phyloP scores from a whole-genome alignment of 2,113 vertebrate genomes.

The Callionymus lyra region DNA sequence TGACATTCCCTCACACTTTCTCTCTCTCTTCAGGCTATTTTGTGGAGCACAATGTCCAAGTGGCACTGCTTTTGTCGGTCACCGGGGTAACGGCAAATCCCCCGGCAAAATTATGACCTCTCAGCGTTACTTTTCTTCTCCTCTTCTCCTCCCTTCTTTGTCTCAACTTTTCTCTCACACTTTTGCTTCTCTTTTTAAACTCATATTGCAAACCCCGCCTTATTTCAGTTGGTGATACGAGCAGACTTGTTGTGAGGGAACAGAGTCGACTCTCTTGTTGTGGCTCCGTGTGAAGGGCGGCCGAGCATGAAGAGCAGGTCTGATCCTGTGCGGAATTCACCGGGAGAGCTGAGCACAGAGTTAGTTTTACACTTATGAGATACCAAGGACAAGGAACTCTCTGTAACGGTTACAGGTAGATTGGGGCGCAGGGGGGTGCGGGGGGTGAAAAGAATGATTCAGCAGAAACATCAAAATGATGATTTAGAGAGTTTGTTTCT shows the following conservation, averaged over 20 bases:
- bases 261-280: constrained; percentile 11
- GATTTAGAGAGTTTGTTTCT: no score
- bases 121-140: constrained; percentile 46
- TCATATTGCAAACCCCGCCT: no score
- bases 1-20: no score
- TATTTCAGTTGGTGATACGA: no score
- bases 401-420: constrained; percentile 6
- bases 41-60: constrained; percentile 37
- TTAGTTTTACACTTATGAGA: constrained; percentile 27
- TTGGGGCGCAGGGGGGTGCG: no score
- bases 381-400: constrained; percentile 16
- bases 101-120: constrained; percentile 60
- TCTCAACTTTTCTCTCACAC: constrained; percentile 17
- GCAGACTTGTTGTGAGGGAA: no score
- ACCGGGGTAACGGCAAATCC: constrained; percentile 62
- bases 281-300: constrained; percentile 44
- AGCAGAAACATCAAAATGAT: no score
- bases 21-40: constrained; percentile 30
- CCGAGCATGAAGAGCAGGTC: constrained; percentile 61
- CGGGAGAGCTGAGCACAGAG: constrained; percentile 21
- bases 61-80: constrained; percentile 60
- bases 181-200: constrained; percentile 16
- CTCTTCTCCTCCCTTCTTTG: constrained; percentile 7
- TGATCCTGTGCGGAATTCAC: constrained; percentile 67
- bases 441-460: no score